phyloP scores from a whole-genome alignment of 2,113 vertebrate genomes.

The Burhinus oedicnemus region DNA sequence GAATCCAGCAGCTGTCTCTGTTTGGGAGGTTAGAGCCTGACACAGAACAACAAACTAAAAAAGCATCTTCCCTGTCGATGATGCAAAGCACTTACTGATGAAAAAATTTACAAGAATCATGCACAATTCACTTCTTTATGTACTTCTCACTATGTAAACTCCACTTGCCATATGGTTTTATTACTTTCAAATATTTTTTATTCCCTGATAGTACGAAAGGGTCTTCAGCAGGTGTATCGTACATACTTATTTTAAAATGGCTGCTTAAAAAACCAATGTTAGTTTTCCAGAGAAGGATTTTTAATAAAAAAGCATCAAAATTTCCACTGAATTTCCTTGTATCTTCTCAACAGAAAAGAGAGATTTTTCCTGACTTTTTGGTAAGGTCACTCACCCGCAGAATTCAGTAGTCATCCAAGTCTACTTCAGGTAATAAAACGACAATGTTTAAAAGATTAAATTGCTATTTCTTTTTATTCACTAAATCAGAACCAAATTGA shows the following conservation, averaged over 20 bases:
- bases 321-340: neutral
- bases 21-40: neutral
- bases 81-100: neutral
- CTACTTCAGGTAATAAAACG: constrained; percentile 6
- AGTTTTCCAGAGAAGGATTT: neutral
- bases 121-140: neutral
- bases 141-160: neutral
- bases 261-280: neutral
- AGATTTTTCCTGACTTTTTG: neutral
- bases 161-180: neutral
- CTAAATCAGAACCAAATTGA: neutral
- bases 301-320: neutral
- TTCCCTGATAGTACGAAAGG: neutral
- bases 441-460: neutral
- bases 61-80: neutral
- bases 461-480: neutral
- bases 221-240: neutral
- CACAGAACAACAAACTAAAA: neutral
- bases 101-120: neutral
- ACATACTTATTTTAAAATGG: neutral
- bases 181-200: neutral
- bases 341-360: neutral
- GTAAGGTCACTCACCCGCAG: neutral
- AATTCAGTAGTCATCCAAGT: neutral
- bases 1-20: neutral